A percentile compares a stretch with the other conserved stretches of the same genome.
These are phyloP conservation scores for Chaetorhynchus papuensis DNA, from an alignment of 2,113 vertebrate species.

Conservation along the genomic window DNA sequence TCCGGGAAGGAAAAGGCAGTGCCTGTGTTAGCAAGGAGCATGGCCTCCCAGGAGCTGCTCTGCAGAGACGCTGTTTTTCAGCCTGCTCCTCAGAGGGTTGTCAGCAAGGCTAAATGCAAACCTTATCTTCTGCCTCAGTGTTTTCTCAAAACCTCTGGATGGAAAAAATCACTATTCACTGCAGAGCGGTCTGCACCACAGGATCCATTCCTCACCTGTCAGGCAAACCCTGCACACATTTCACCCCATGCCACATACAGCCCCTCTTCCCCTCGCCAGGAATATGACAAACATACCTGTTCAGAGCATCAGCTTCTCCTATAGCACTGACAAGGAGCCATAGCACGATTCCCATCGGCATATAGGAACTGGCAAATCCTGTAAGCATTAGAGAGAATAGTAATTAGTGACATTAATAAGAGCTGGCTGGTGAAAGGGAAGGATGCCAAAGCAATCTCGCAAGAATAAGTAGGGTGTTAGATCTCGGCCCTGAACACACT, in stretches of 20 bases:
- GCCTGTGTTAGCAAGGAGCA: neutral
- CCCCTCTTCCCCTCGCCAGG: neutral
- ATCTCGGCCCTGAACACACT: neutral
- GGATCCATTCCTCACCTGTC: neutral
- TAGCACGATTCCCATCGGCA: neutral
- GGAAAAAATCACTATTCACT: neutral
- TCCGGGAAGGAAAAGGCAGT: neutral
- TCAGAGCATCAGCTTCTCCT: neutral
- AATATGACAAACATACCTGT: neutral
- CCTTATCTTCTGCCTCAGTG: neutral
- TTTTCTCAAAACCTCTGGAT: neutral
- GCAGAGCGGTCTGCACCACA: neutral
- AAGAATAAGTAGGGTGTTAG: neutral
- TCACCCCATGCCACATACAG: neutral
- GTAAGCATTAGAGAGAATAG: neutral
- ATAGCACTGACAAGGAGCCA: neutral
- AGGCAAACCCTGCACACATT: neutral
- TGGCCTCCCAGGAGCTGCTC: neutral
- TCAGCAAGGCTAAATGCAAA: neutral
- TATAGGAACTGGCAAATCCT: neutral
- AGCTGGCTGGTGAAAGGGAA: neutral
- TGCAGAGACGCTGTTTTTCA: neutral
- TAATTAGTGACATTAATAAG: neutral
- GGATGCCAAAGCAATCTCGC: neutral
- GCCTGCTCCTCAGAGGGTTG: neutral